phyloP scores from a whole-genome alignment of 2,888 invertebrate genomes.

The Trachelus stipa region DNA sequence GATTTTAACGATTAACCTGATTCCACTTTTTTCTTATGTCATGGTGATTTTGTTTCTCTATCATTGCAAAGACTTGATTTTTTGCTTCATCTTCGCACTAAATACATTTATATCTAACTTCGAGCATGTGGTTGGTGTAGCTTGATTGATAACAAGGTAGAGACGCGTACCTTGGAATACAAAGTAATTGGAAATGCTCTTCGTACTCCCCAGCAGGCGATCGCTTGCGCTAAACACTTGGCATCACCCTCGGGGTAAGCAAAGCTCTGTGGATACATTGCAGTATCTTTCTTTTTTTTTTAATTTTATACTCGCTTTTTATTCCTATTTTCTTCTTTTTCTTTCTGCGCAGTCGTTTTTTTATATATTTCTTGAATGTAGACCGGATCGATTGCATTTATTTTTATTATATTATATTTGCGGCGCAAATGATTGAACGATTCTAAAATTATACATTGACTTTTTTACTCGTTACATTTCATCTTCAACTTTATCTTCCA shows the following conservation, averaged over 20 bases:
- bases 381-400: not conserved
- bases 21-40: not conserved
- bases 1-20: not conserved
- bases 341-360: not conserved
- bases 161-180: constrained; percentile 63
- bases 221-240: constrained; percentile 35
- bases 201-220: constrained; percentile 36
- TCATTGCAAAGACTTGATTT: not conserved
- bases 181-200: constrained; percentile 63
- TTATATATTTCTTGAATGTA: not conserved
- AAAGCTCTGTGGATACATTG: constrained; percentile 5
- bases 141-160: constrained; percentile 63
- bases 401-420: not conserved
- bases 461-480: not conserved
- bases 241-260: constrained; percentile 35
- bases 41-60: not conserved
- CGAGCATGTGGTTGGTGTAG: constrained; percentile 51
- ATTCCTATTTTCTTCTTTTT: not conserved
- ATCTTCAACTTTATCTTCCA: not conserved
- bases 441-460: not conserved
- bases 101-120: constrained; percentile 9
- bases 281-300: not conserved
- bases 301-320: not conserved
- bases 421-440: not conserved
- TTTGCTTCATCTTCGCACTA: not conserved